Conservation (phyloP, 37 sponge, comb jelly and placozoan genomes). For the Aplysina aerophoba region DNA sequence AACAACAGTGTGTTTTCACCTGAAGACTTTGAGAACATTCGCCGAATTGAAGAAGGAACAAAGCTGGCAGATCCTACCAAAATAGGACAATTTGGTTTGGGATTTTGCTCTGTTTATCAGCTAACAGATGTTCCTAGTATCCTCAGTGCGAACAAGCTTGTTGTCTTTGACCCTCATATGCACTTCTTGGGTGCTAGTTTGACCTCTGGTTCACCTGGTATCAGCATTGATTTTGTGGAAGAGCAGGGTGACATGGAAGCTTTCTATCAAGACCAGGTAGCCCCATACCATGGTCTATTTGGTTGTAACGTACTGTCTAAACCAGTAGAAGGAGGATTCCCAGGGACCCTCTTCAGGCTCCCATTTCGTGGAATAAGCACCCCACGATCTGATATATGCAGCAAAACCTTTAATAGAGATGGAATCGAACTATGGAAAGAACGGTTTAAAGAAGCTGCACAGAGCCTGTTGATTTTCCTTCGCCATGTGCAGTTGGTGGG, state of each 20-base stretch:
- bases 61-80: constrained; percentile 70
- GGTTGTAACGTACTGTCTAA: constrained; percentile 60
- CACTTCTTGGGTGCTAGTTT: constrained; percentile 59
- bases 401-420: constrained; percentile 12
- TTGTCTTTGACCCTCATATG: constrained; percentile 86
- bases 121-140: constrained; percentile 88
- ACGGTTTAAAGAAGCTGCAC: constrained; percentile 21
- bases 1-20: constrained; percentile 72
- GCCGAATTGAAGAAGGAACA: constrained; percentile 62
- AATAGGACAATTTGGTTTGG: constrained; percentile 84
- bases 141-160: constrained; percentile 59
- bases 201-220: constrained; percentile 54
- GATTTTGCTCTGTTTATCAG: constrained; percentile 74
- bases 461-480: constrained; percentile 63
- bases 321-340: constrained; percentile 36
- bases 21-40: constrained; percentile 73
- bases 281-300: constrained; percentile 68
- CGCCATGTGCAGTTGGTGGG: constrained; percentile 49
- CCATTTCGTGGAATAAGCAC: constrained; percentile 52
- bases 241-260: background rate
- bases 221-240: constrained; percentile 51
- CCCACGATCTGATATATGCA: constrained; percentile 44
- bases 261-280: constrained; percentile 68
- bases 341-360: constrained; percentile 82
- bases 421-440: constrained; percentile 13